These are phyloP conservation scores for Pristionchus mayeri DNA, from an alignment of 2,888 invertebrate species.

Conservation along the genomic window DNA sequence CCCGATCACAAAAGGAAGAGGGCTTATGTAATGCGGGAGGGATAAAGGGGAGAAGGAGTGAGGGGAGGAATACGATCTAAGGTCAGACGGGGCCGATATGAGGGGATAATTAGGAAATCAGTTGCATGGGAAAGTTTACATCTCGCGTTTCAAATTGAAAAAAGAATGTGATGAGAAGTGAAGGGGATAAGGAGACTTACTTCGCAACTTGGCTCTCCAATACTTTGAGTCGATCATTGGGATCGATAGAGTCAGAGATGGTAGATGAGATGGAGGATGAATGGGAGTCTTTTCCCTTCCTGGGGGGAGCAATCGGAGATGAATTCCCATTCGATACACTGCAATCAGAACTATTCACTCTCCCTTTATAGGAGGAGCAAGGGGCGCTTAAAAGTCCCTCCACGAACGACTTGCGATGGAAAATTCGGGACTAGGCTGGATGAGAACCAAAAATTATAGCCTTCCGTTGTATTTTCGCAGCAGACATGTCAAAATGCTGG, in stretches of 20 bases:
- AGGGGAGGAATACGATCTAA: constrained; percentile 10
- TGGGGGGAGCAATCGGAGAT: constrained; percentile 22
- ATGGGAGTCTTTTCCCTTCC: constrained; percentile 26
- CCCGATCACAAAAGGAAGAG: constrained; percentile 12
- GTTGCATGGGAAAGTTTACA: constrained; percentile 43
- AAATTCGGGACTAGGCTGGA: no score
- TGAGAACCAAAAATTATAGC: no score
- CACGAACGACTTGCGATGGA: no score
- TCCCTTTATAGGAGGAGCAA: no score
- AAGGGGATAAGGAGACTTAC: neutral
- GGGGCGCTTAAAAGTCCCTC: no score
- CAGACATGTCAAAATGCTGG: no score
- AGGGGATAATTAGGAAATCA: constrained; percentile 29
- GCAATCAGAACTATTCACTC: neutral
- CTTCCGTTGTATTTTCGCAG: no score
- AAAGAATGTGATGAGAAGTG: neutral
- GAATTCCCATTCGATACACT: constrained; percentile 35
- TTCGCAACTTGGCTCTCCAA: constrained; percentile 32
- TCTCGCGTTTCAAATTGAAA: neutral
- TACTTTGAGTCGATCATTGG: constrained; percentile 19
- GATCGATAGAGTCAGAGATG: constrained; percentile 16
- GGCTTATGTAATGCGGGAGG: constrained; percentile 46
- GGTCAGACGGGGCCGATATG: constrained; percentile 6
- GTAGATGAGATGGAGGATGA: constrained; percentile 32
- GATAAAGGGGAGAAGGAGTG: constrained; percentile 34